These are phyloP conservation scores for Pangasianodon gigas DNA, from an alignment of 2,113 vertebrate genomes.

Conservation along the genomic window DNA sequence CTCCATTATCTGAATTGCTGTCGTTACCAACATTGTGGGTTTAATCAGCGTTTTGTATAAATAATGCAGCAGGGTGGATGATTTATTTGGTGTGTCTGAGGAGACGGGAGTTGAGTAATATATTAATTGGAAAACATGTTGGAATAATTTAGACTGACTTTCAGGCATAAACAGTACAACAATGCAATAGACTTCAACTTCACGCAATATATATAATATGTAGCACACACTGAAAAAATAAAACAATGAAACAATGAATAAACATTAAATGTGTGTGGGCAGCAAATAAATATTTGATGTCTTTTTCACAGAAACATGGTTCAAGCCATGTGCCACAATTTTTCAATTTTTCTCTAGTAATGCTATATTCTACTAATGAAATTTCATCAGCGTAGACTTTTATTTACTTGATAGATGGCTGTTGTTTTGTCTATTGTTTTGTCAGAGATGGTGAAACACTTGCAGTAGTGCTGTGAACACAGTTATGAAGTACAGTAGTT, in stretches of 20 bases:
- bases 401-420: neutral
- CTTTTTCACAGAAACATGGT: neutral
- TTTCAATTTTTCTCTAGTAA: neutral
- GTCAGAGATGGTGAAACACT: neutral
- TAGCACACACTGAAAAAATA: neutral
- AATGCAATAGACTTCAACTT: neutral
- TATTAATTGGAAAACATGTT: neutral
- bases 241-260: neutral
- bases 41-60: conserved; percentile 20
- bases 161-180: conserved; percentile 1
- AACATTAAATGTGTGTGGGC: neutral
- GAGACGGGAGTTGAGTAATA: neutral
- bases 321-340: neutral
- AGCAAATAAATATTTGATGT: neutral
- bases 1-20: conserved; percentile 25
- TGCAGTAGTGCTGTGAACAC: neutral
- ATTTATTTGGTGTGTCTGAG: neutral
- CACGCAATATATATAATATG: neutral
- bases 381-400: neutral
- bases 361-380: neutral
- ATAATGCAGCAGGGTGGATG: neutral
- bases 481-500: neutral
- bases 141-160: conserved; percentile 3
- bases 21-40: neutral
- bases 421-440: neutral